Evolutionary conservation across 2,797 vertebrate genomes (phyloP).

Genomic region (Masticophis lateralis): DNA sequence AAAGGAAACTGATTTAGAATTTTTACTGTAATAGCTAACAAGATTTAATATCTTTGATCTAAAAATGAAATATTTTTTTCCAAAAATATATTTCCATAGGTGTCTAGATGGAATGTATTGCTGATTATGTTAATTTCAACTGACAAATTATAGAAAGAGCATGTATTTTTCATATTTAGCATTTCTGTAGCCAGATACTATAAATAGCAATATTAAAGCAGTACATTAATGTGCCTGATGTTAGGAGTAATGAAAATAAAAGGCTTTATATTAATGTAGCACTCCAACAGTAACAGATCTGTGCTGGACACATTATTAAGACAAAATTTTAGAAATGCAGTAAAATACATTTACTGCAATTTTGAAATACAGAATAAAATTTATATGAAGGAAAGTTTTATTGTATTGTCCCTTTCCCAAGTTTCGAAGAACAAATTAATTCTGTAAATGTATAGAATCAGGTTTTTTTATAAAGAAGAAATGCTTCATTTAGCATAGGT

Average conservation of each 20-base stretch:
- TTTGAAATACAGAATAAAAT: neutral
- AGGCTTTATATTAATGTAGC: neutral
- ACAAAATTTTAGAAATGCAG: neutral
- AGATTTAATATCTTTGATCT: neutral
- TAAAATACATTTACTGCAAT: neutral
- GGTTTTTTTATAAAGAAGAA: neutral
- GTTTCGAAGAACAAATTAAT: neutral
- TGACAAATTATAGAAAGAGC: neutral
- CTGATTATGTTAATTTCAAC: neutral
- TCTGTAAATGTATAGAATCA: neutral
- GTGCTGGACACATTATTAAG: neutral
- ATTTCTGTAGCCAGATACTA: neutral
- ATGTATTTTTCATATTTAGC: neutral
- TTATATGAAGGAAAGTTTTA: neutral
- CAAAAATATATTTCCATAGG: neutral
- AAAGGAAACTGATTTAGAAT: neutral
- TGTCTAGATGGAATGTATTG: neutral
- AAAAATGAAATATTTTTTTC: neutral
- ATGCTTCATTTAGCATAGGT: neutral
- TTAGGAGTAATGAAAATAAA: neutral
- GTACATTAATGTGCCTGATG: neutral
- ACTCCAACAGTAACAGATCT: neutral
- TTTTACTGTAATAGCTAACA: neutral
- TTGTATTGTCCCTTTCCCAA: neutral
- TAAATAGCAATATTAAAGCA: neutral